Percentiles rank a stretch among this genome's conserved stretches.
These are phyloP conservation scores for Drosophila parvula DNA, from an alignment of 1,140 invertebrate species.

Conservation along the genomic window DNA sequence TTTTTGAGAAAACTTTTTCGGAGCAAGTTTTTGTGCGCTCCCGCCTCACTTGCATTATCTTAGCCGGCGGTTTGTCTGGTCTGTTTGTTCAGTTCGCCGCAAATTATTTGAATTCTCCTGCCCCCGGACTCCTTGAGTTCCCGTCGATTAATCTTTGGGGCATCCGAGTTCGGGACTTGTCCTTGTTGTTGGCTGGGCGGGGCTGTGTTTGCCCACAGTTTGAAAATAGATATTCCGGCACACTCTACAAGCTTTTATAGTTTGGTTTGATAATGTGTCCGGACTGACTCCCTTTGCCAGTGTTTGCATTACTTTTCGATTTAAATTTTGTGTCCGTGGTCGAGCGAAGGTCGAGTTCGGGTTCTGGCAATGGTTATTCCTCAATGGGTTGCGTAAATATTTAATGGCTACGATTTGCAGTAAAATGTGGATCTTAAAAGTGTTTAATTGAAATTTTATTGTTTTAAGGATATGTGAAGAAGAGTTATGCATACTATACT, in stretches of 20 bases:
- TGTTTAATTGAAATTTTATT: background rate
- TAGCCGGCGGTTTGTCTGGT: conserved; percentile 46
- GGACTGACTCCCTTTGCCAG: conserved; percentile 9
- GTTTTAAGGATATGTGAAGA: background rate
- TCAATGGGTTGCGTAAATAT: background rate
- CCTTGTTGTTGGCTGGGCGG: conserved; percentile 16
- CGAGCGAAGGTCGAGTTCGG: background rate
- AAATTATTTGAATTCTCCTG: conserved; percentile 70
- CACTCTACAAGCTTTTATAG: conserved; percentile 61
- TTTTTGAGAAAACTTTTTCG: conserved; percentile 61
- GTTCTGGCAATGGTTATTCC: background rate
- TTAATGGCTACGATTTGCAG: background rate
- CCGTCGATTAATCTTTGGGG: conserved; percentile 68
- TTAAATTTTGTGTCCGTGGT: conserved; percentile 32
- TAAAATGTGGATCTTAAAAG: background rate
- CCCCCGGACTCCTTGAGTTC: conserved; percentile 23
- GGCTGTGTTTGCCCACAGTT: conserved; percentile 55
- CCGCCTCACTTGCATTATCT: conserved; percentile 43
- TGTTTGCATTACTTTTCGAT: conserved; percentile 34
- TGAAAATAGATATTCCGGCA: conserved; percentile 58
- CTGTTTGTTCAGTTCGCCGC: conserved; percentile 66
- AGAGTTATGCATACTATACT: too few relatives aligned
- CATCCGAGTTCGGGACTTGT: conserved; percentile 25
- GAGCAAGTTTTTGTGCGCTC: conserved; percentile 28
- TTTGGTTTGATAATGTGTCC: conserved; percentile 54